A percentile compares a stretch with the other conserved stretches of the same genome.
Conservation (phyloP, 35 echinoderm and acorn worm genomes). For the Hemicentrotus pulcherrimus region DNA sequence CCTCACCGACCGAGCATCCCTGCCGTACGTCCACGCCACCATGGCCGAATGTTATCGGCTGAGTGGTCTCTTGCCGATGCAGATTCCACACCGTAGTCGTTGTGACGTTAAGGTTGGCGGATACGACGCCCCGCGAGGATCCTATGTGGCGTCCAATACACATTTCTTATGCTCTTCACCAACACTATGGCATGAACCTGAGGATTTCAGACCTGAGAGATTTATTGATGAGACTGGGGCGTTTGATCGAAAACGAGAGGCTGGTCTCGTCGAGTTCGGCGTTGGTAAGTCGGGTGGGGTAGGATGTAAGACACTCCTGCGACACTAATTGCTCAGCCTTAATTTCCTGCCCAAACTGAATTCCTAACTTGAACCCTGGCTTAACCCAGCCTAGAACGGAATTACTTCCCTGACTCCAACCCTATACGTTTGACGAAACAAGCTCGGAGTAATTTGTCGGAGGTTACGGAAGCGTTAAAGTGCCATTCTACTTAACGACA, state of each 20-base stretch:
- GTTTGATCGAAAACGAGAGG: conserved; percentile 38
- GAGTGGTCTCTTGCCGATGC: conserved; percentile 71
- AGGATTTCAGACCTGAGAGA: conserved; percentile 58
- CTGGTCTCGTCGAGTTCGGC: conserved; percentile 21
- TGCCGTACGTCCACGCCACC: conserved; percentile 68
- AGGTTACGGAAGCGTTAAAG: not conserved
- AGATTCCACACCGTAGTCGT: conserved; percentile 72
- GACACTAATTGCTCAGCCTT: too few relatives aligned
- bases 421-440: too few relatives aligned
- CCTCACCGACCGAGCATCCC: conserved; percentile 39
- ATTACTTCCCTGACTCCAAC: too few relatives aligned
- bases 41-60: conserved; percentile 73
- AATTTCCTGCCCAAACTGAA: too few relatives aligned
- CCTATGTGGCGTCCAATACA: conserved; percentile 51
- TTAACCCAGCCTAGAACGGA: too few relatives aligned
- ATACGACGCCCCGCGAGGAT: conserved; percentile 44
- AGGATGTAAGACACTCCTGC: too few relatives aligned
- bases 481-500: not conserved
- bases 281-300: conserved; percentile 8
- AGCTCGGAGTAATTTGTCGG: too few relatives aligned
- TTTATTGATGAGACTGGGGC: conserved; percentile 45
- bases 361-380: too few relatives aligned
- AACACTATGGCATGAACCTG: conserved; percentile 45
- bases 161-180: conserved; percentile 30
- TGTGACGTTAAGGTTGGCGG: conserved; percentile 41